These are phyloP conservation scores for Pampus argenteus DNA, from an alignment of 2,797 vertebrate species.

Conservation along the genomic window DNA sequence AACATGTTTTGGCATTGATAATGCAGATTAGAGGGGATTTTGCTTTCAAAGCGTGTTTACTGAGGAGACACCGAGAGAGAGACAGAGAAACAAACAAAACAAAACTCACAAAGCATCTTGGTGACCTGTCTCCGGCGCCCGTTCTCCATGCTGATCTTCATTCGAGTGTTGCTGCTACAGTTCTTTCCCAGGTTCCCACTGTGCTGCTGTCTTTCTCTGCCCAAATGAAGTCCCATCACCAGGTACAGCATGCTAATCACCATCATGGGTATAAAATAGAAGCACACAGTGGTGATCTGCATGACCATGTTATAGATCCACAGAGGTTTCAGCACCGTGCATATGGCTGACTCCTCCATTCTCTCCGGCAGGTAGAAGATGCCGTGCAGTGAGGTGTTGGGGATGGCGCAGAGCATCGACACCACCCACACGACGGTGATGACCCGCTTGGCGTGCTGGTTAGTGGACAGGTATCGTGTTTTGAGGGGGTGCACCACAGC, in stretches of 20 bases:
- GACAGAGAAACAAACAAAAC: background rate
- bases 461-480: constrained; percentile 84
- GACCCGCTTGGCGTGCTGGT: constrained; percentile 82
- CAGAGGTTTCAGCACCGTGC: constrained; percentile 83
- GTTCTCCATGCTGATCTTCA: constrained; percentile 75
- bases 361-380: constrained; percentile 83
- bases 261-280: constrained; percentile 86
- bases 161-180: constrained; percentile 58
- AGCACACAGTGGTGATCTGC: constrained; percentile 87
- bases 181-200: constrained; percentile 62
- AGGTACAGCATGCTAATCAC: constrained; percentile 86
- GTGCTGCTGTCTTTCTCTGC: constrained; percentile 69
- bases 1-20: constrained; percentile 40
- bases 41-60: constrained; percentile 2
- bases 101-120: constrained; percentile 87
- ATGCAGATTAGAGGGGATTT: constrained; percentile 33
- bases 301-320: constrained; percentile 89
- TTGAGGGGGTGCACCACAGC: constrained; percentile 86
- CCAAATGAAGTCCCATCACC: constrained; percentile 83
- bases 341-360: constrained; percentile 84
- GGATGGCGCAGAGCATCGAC: constrained; percentile 83
- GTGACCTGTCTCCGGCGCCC: constrained; percentile 84
- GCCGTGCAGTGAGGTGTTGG: constrained; percentile 86
- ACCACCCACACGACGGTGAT: constrained; percentile 79
- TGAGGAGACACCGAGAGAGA: background rate